Evolutionary conservation across 64 coral and sea anemone genomes (phyloP).

Genomic region (Exaiptasia diaphana): DNA sequence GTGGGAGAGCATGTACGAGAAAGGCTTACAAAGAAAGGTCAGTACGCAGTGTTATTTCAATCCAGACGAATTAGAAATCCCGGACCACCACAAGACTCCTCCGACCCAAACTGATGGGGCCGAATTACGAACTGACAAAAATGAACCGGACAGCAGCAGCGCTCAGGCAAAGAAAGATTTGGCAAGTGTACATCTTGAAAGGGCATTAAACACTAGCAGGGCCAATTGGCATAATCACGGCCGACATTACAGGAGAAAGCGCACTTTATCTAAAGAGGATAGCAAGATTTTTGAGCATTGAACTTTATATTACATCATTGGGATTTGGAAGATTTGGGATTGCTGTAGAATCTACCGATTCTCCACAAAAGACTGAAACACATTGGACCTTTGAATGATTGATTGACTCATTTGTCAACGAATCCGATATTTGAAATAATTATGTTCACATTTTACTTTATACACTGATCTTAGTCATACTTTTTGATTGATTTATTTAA

Average conservation of each 20-base stretch:
- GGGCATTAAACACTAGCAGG: neutral
- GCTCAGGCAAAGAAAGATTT: neutral
- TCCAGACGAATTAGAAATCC: neutral
- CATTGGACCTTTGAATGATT: too few species aligned
- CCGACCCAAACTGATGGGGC: neutral
- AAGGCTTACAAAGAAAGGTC: constrained; percentile 7
- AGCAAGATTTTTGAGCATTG: too few species aligned
- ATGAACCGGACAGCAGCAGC: neutral
- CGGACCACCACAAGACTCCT: neutral
- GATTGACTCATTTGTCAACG: too few species aligned
- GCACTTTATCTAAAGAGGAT: neutral
- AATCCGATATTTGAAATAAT: too few species aligned
- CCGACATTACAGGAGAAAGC: neutral
- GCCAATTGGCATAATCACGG: neutral
- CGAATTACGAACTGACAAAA: neutral
- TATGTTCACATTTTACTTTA: too few species aligned
- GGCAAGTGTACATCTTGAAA: constrained; percentile 15
- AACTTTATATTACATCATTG: too few species aligned
- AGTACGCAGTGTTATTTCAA: constrained; percentile 5
- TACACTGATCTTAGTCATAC: too few species aligned
- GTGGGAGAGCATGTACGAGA: constrained; percentile 22
- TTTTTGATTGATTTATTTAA: too few species aligned
- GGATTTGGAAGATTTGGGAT: too few species aligned
- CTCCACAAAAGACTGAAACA: too few species aligned
- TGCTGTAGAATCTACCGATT: too few species aligned